Evolutionary conservation across 2,113 vertebrate genomes (phyloP).

Genomic region (Orientallactaga bullata): DNA sequence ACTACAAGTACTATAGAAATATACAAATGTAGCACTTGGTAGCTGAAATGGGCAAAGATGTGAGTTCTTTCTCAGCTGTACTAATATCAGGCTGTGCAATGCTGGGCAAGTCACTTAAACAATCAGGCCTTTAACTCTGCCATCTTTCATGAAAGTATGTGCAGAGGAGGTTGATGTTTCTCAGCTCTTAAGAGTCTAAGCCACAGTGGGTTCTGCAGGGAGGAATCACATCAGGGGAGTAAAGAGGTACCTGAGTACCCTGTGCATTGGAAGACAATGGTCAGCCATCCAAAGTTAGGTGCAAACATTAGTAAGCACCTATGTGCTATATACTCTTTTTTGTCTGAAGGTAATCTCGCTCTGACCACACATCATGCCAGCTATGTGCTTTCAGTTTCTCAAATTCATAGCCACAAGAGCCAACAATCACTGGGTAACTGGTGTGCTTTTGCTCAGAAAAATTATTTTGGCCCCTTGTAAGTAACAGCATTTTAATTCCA

Average conservation of each 20-base stretch:
- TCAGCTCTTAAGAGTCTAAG: background rate
- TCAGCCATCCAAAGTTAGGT: background rate
- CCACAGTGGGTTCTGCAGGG: background rate
- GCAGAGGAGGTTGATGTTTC: background rate
- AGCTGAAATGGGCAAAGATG: background rate
- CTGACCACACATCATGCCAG: background rate
- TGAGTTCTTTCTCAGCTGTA: background rate
- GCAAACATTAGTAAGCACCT: background rate
- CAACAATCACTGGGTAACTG: slow-evolving; percentile 53
- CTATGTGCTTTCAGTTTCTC: background rate
- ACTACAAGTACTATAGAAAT: background rate
- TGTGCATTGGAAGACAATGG: background rate
- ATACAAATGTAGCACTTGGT: background rate
- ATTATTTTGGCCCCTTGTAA: slow-evolving; percentile 63
- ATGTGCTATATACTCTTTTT: background rate
- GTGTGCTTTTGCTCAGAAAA: slow-evolving; percentile 66
- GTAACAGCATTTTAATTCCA: slow-evolving; percentile 60
- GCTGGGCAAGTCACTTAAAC: slow-evolving; percentile 2
- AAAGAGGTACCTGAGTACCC: background rate
- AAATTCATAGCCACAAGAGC: slow-evolving; percentile 53
- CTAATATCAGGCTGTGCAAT: background rate
- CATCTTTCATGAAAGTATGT: background rate
- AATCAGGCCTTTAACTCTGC: background rate
- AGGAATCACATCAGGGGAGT: background rate
- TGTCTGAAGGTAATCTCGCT: background rate